Conservation (phyloP, 2,797 vertebrate genomes). For the Antennarius maculatus region DNA sequence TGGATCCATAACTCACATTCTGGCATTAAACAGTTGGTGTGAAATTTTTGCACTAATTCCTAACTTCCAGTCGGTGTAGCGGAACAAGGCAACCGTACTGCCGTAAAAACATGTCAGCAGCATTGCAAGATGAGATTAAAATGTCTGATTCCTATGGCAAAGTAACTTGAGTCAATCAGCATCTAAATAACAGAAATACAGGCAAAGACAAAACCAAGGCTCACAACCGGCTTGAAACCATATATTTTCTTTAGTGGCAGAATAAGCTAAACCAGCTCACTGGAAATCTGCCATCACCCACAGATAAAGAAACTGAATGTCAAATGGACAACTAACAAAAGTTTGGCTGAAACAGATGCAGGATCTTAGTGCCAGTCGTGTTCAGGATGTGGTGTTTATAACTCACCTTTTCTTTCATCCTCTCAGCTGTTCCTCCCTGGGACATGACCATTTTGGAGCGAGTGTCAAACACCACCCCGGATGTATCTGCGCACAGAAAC, state of each 20-base stretch:
- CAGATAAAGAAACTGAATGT: constrained; percentile 19
- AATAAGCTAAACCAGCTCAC: background rate
- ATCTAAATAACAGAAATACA: background rate
- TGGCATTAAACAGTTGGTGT: background rate
- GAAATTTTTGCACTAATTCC: background rate
- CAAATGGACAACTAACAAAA: background rate
- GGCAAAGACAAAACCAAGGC: background rate
- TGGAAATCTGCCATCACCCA: constrained; percentile 1
- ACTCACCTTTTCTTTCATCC: constrained; percentile 97
- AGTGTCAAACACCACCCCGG: constrained; percentile 94
- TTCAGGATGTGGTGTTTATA: no score
- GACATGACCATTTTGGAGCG: constrained; percentile 95
- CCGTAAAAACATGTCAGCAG: background rate
- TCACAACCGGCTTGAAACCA: background rate
- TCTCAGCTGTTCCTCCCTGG: constrained; percentile 92
- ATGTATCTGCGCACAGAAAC: constrained; percentile 80
- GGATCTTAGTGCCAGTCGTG: no score
- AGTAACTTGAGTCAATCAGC: background rate
- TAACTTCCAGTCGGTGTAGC: no score
- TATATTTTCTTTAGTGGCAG: background rate
- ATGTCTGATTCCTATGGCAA: background rate
- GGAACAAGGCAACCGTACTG: background rate
- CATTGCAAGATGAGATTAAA: background rate
- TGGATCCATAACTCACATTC: background rate
- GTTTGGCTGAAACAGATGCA: no score